Base-by-base conservation (phyloP, 2,797 vertebrate genomes). In the Premnoplex brunnescens region DNA sequence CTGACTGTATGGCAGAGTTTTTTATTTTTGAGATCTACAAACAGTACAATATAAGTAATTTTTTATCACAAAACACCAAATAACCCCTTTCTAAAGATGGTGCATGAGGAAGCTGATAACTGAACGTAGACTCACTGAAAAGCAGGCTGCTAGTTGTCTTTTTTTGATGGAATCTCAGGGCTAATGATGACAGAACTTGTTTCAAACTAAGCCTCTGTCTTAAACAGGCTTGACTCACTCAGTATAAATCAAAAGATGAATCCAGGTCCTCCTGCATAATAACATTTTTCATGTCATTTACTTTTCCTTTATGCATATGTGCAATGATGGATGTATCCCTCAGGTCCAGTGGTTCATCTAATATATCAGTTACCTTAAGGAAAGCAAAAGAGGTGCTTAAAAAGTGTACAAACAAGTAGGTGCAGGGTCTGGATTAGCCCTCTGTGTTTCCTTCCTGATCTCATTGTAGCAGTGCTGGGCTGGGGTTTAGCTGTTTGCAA, bases 181-280 rank as follows among this genome's bases (percentile, higher is more conserved):
- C 39, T 73, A 56, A 30, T 37, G 77, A 10, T 60, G 89, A 74
- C 26, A 89, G 89, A 88, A 87, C 19, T 69, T 72, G 11, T 71
- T 88, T 74, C 75, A 88, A 54, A 34, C 37, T 54, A 77, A 88
- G n/a, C 5, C 37, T 75, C 28, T 55, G 14, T 71, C 72, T 85
- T 64, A 62, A 87, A 63, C 4, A 36, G 49, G 36, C 46, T 93
- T 78, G 68, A 72, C 39, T 76, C 30, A 74, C 41, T 82, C 30
- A 75, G 30, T 58, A 55, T 83, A 96, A 97, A 92, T 92, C 75
- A 95, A 83, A 71, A 81, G 48, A 83, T 84, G 13, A 86, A 89
- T 96, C 41, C 49, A 41, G 11, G 12, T 88, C 21, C 48, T 89
- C 43, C 58, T 91, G 73, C 44, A 39, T 68, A 93, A 78, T 78